A percentile compares a stretch with the other conserved stretches of the same genome.
Conservation (phyloP, 2,888 invertebrate species). For the Drosophila neoperkinsi region DNA sequence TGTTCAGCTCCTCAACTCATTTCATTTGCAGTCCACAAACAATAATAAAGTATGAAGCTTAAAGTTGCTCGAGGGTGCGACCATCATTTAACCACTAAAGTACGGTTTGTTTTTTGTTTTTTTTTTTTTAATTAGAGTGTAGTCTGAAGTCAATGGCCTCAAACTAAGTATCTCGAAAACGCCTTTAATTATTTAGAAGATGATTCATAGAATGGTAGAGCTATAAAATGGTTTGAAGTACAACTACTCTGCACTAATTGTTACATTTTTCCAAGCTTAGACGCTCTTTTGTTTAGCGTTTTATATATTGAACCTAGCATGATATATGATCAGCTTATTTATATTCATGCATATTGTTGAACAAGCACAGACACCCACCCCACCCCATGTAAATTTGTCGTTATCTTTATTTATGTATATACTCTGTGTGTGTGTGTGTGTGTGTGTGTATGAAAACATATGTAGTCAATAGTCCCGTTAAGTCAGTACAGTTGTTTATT, state of each 20-base stretch:
- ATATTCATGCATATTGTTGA: conserved; percentile 13
- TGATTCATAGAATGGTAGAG: background rate
- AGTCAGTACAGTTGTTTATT: conserved; percentile 54
- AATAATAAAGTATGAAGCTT: conserved; percentile 26
- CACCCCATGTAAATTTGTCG: conserved; percentile 14
- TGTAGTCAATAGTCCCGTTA: conserved; percentile 13
- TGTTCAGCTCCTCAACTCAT: conserved; percentile 19
- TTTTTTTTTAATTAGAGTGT: conserved; percentile 17
- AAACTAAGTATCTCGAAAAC: background rate
- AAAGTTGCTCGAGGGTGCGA: conserved; percentile 7
- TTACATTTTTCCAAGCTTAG: background rate
- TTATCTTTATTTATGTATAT: conserved; percentile 24
- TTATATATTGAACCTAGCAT: conserved; percentile 19
- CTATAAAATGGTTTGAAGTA: background rate
- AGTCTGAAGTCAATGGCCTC: conserved; percentile 31
- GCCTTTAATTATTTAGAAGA: background rate
- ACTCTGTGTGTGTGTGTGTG: background rate
- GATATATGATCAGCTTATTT: conserved; percentile 34
- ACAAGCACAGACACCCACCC: background rate
- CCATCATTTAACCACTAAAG: background rate
- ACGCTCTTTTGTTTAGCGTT: conserved; percentile 2
- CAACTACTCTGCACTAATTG: background rate
- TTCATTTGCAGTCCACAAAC: conserved; percentile 34
- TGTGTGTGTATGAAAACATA: background rate
- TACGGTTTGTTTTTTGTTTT: background rate